Base-by-base conservation (phyloP, 1,140 invertebrate species). In the Zaprionus kolodkinae region DNA sequence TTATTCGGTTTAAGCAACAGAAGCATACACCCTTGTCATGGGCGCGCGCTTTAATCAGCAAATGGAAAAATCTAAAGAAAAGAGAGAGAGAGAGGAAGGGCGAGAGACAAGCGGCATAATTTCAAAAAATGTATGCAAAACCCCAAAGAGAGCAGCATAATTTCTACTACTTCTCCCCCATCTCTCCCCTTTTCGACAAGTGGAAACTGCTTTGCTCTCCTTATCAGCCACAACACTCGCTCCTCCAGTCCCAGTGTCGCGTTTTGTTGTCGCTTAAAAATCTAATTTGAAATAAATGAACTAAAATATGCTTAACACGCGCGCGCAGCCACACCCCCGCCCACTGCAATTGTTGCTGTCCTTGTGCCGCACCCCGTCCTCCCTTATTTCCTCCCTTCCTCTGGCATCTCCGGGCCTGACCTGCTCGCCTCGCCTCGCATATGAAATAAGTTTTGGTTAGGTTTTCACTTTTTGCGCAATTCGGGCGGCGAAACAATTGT, bases 251-350 rank as follows among this genome's bases (percentile, higher is more conserved):
- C 54, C 59, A 52, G 36, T 11, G 15, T 35, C 40, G 72, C 63
- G 62, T 62, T 57, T 61, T 84, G 76, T 80, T 80, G 72, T 76
- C 72, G 82, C 82, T 65, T 74, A 81, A 78, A 82, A 89, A 91
- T 91, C 89, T 91, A 91, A 89, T 91, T 91, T 91, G 82, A 89
- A 91, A 91, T 91, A 91, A 91, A 91, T 91, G 89, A 91, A 91
- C 89, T 91, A 91, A 91, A 91, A 91, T 91, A 91, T 91, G 89
- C 89, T 91, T 91, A 91, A 91, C 89, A 91, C 89, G 89, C 85
- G 80, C 85, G 80, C 87, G 55, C 33, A 67, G 66, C 60, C 9
- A 48, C 17, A 21, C 21, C 21, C 21, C 21, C 52, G 40, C 10
- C 73, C 73, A 43, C 54, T 59, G 60, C 66, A 59, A 69, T 68